phyloP scores from a whole-genome alignment of 2,113 vertebrate genomes.

The Oncorhynchus mykiss region DNA sequence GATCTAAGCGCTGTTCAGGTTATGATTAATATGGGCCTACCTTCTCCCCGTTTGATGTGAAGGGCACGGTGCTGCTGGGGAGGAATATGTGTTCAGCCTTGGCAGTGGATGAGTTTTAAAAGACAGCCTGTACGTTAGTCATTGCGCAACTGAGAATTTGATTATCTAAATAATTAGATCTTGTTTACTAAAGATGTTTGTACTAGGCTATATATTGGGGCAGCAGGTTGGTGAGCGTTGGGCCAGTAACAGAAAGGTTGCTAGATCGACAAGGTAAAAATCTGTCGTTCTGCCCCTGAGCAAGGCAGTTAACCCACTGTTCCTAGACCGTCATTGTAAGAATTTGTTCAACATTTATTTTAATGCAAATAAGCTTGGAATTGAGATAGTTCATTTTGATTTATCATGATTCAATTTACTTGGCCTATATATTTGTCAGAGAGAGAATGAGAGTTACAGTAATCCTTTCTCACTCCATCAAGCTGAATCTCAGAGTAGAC shows the following conservation, averaged over 20 bases:
- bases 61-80: constrained; percentile 59
- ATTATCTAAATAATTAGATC: constrained; percentile 56
- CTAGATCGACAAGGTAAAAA: too few species aligned
- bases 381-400: not conserved
- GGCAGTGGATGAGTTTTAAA: constrained; percentile 39
- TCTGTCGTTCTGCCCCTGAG: too few species aligned
- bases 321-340: too few species aligned
- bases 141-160: constrained; percentile 46
- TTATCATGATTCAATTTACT: not conserved
- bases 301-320: too few species aligned
- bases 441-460: constrained; percentile 9
- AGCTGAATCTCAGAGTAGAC: constrained; percentile 27
- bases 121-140: constrained; percentile 35
- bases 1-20: constrained; percentile 12
- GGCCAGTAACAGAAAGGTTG: too few species aligned
- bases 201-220: not conserved
- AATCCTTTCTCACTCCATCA: constrained; percentile 25
- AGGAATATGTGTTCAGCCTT: constrained; percentile 43
- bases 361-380: not conserved
- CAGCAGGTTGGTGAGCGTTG: too few species aligned
- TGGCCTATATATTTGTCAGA: not conserved
- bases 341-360: too few species aligned
- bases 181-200: not conserved
- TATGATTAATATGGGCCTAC: constrained; percentile 42
- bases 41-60: constrained; percentile 46